Percentiles rank a stretch among this genome's conserved stretches.
phyloP scores from a whole-genome alignment of 2,888 invertebrate genomes.

The Dryocosmus kuriphilus region DNA sequence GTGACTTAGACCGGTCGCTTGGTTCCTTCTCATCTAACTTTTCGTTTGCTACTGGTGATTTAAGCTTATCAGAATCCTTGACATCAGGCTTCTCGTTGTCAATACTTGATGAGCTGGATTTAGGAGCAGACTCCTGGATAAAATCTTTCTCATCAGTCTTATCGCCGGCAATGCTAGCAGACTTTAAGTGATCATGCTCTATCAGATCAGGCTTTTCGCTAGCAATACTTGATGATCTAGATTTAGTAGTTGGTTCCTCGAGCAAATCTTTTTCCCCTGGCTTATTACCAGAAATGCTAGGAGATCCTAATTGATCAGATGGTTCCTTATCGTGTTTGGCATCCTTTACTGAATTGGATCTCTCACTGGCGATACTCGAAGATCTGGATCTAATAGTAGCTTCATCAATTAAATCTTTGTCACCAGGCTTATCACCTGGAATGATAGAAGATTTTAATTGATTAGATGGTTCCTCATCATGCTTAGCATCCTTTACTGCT shows the following conservation, averaged over 20 bases:
- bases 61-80: too few species aligned
- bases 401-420: conserved; percentile 41
- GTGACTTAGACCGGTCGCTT: too few species aligned
- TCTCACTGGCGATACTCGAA: conserved; percentile 45
- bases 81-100: conserved; percentile 9
- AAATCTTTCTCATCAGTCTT: conserved; percentile 40
- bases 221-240: conserved; percentile 45
- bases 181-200: conserved; percentile 37
- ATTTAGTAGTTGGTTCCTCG: too few species aligned
- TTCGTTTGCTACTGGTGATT: too few species aligned
- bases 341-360: too few species aligned
- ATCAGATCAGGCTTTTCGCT: conserved; percentile 35
- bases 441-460: too few species aligned
- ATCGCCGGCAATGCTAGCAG: conserved; percentile 41
- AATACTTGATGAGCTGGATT: conserved; percentile 42
- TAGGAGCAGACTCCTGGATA: conserved; percentile 40
- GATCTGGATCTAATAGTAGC: conserved; percentile 44
- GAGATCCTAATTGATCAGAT: too few species aligned
- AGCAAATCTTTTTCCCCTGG: too few species aligned
- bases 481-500: not conserved
- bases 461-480: conserved; percentile 23
- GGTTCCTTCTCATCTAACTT: not conserved
- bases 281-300: too few species aligned
- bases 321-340: too few species aligned
- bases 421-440: too few species aligned